phyloP scores from a whole-genome alignment of 2,797 vertebrate species.

The Halcyon leucocephala region DNA sequence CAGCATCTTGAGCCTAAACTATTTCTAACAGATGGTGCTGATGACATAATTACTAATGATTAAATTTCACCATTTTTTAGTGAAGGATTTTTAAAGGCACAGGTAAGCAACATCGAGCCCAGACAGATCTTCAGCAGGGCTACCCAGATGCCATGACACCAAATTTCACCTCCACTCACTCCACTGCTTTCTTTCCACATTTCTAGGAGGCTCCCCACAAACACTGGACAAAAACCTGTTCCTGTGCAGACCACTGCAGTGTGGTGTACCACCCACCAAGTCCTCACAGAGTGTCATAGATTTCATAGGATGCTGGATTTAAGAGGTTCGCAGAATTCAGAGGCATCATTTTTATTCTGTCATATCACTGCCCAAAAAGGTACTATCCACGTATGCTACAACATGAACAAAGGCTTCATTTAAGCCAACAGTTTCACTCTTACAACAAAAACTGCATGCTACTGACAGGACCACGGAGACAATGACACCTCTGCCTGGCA shows the following conservation, averaged over 20 bases:
- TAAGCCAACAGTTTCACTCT: not conserved
- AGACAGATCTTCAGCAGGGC: not conserved
- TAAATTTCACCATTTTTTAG: conserved; percentile 58
- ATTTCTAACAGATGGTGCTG: conserved; percentile 64
- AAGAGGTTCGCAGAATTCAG: not conserved
- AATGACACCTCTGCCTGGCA: not conserved
- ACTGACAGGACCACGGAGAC: not conserved
- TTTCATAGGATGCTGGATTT: not conserved
- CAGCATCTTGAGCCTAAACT: conserved; percentile 58
- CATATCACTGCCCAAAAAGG: accelerated
- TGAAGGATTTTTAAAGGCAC: conserved; percentile 52
- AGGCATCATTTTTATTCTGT: not conserved
- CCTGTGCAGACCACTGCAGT: not conserved
- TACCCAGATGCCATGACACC: not conserved
- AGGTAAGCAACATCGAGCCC: not conserved
- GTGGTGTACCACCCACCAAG: not conserved
- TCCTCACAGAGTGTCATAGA: not conserved
- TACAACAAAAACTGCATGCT: not conserved
- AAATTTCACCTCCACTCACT: not conserved
- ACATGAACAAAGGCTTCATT: not conserved
- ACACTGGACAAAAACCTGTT: accelerated
- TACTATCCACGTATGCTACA: not conserved
- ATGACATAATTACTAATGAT: conserved; percentile 69
- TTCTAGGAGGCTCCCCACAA: not conserved
- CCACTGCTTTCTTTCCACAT: not conserved